Percentiles rank a stretch among this genome's conserved stretches.
phyloP scores from a whole-genome alignment of 23 tunicate species.

The Botrylloides violaceus region DNA sequence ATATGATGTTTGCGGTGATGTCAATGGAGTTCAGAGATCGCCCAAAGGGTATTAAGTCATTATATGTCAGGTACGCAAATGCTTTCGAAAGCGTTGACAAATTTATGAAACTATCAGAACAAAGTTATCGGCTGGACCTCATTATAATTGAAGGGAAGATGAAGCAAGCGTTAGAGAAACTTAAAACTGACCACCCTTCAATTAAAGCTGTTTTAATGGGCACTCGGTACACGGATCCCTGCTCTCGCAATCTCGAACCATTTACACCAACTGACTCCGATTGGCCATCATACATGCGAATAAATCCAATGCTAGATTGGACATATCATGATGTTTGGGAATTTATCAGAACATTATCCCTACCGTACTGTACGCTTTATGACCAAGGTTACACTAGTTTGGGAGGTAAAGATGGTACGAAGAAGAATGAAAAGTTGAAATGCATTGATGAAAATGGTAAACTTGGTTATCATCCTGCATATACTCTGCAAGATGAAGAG shows the following conservation, averaged over 20 bases:
- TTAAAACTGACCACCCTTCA: slow-evolving; percentile 37
- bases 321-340: slow-evolving; percentile 85
- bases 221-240: slow-evolving; percentile 75
- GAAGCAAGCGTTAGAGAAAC: slow-evolving; percentile 39
- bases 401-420: slow-evolving; percentile 65
- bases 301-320: slow-evolving; percentile 91
- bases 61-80: slow-evolving; percentile 46
- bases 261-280: slow-evolving; percentile 70
- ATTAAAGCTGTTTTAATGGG: slow-evolving; percentile 88
- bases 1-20: slow-evolving; percentile 48
- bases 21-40: slow-evolving; percentile 22
- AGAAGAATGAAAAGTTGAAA: slow-evolving; percentile 48
- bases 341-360: slow-evolving; percentile 43
- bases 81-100: slow-evolving; percentile 69
- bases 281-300: slow-evolving; percentile 87
- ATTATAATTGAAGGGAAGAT: slow-evolving; percentile 45
- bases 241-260: slow-evolving; percentile 38
- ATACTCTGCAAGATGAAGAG: slow-evolving; percentile 63
- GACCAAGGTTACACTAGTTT: slow-evolving; percentile 87
- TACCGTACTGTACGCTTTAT: slow-evolving; percentile 90
- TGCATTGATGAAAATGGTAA: slow-evolving; percentile 23
- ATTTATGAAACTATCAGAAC: slow-evolving; percentile 48
- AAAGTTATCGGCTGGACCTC: slow-evolving; percentile 31
- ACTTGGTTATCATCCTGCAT: slow-evolving; percentile 47
- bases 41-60: slow-evolving; percentile 13